Evolutionary conservation across 2,113 vertebrate species (phyloP), one percentile per base, ranked within the genome.

Genomic region (Lanius ludovicianus): DNA sequence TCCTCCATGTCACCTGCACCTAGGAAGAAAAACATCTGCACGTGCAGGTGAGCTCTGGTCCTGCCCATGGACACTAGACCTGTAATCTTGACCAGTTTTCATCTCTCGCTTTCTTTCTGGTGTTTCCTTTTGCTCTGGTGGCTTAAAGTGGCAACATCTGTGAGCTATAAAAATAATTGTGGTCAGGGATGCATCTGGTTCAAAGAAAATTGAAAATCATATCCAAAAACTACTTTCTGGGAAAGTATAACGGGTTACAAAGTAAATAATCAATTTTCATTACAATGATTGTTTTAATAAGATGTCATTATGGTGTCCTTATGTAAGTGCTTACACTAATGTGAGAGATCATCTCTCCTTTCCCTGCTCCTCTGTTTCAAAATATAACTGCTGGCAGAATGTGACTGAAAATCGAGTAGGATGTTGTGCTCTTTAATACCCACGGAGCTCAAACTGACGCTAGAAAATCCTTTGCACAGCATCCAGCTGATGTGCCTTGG

Each of bases 181-280:
- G 1, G 63, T 80, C 67, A 65, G 44, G 15, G 83, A 80, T 30
- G n/a, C 60, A 89, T 80, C 57, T 65, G 31, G 42, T 82, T 93
- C 49, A 81, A 96, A 93, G 67, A 89, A 91, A 90, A 94, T 15
- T 60, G 59, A 77, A 70, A 79, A 75, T 81, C 70, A 47, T 50
- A 74, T 64, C 55, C 17, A 27, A 71, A 79, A 93, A 71, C 79
- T 69, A 37, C 87, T 90, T 84, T 89, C 69, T 93, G 68, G 56
- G 67, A 92, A 95, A 80, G 24, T n/a, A 89, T 87, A 95, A 87
- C 41, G 47, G 59, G 57, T 90, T 91, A 65, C 33, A 84, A 94
- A 92, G 47, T 65, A 93, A 95, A 94, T 84, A 89, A 85, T 94
- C 50, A 47, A 64, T 91, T 89, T 93, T 86, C 13, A 83, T 95